Evolutionary conservation across 64 coral and sea anemone genomes (phyloP), one percentile per base, ranked within the genome.

Genomic region (Montipora cactus): DNA sequence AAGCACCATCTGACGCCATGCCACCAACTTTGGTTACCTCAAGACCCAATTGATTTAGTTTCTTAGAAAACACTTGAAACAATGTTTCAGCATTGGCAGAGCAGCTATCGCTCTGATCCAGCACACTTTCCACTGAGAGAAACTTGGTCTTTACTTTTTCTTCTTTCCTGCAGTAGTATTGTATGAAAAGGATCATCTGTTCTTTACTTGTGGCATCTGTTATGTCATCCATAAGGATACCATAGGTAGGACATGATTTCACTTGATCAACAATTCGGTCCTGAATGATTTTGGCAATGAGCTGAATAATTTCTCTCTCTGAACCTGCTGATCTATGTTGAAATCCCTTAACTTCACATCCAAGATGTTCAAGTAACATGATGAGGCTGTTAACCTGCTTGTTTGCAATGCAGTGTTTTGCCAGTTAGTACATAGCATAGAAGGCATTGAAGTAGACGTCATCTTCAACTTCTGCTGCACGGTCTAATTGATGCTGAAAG

Each of bases 351-450:
- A 91, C 49, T 92, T 92, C 80, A 84, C 90, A 92, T 37, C 64
- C 62, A 81, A 92, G 44, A 25, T 91, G 90, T 91, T 91, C 90
- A 80, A 91, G 90, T 55, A 91, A 75, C 79, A 47, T 91, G 44
- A 91, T 28, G 47, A 83, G 90, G 90, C 90, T 91, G 90, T 83
- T 91, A 53, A 91, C 22, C 49, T 83, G 90, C 77, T 91, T 91
- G 90, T 91, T 91, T 79, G 89, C 89, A 91, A 91, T 91, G 79
- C 69, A 67, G 59, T 91, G 89, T 91, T 91, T 91, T 45, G 89
- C 78, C 78, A 91, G 75, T 77, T 61, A 91, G 89, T 91, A 91
- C 18, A 91, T 91, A 47, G 89, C 77, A 91, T 91, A 91, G 69
- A 91, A 91, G 19, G 48, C 89, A 47, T 53, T 91, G 50, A 91